Conservation (phyloP, 2,888 invertebrate genomes). For the Drosophila picticornis region DNA sequence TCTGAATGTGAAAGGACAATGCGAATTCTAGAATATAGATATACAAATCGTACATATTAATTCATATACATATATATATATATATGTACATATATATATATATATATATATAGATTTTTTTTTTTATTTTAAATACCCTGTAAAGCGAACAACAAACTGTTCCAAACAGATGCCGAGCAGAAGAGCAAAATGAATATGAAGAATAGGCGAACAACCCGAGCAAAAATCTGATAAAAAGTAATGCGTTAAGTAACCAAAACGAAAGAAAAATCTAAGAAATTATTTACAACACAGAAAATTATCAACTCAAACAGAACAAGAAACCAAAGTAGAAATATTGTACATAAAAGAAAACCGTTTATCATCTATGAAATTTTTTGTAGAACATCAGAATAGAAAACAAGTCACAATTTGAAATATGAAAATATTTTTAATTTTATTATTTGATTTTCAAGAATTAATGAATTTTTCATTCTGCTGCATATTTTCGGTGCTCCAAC, state of each 20-base stretch:
- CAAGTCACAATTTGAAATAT: no score
- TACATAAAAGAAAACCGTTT: neutral
- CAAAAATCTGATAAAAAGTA: slow-evolving; percentile 3
- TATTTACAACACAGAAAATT: slow-evolving; percentile 3
- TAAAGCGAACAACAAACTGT: slow-evolving; percentile 41
- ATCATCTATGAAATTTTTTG: neutral
- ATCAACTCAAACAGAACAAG: slow-evolving; percentile 3
- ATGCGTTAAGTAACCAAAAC: slow-evolving; percentile 21
- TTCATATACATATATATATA: slow-evolving; percentile 19
- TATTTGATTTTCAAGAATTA: neutral
- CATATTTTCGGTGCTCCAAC: neutral
- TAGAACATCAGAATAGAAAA: neutral
- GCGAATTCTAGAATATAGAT: slow-evolving; percentile 37
- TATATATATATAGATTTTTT: slow-evolving; percentile 21
- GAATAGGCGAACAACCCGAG: neutral
- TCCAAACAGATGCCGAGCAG: slow-evolving; percentile 15
- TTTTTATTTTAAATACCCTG: slow-evolving; percentile 27
- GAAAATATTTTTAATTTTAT: no score
- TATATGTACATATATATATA: neutral
- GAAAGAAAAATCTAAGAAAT: slow-evolving; percentile 2
- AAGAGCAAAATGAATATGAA: neutral
- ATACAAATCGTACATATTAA: slow-evolving; percentile 26
- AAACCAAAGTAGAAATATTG: neutral
- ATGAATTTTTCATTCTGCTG: neutral
- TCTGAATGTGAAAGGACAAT: slow-evolving; percentile 62